These are phyloP conservation scores for Sarcophaga subvicina DNA, from an alignment of 2,888 invertebrate species.

Conservation along the genomic window DNA sequence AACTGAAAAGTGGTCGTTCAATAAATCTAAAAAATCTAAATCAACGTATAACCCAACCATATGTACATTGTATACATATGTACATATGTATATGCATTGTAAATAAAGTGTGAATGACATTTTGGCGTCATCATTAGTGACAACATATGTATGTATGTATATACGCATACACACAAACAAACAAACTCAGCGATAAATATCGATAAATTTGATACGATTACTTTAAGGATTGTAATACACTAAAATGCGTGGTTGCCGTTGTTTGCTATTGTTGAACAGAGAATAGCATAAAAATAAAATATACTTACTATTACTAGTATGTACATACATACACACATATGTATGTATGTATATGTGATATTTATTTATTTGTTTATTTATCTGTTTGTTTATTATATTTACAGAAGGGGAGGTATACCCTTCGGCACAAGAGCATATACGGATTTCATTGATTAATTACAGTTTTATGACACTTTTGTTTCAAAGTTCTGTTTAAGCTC, in stretches of 20 bases:
- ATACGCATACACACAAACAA: background rate
- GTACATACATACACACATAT: too few species aligned
- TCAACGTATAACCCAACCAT: background rate
- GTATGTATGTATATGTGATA: too few species aligned
- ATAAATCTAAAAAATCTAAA: slow-evolving; percentile 38
- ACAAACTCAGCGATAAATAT: slow-evolving; percentile 26
- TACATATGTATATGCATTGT: background rate
- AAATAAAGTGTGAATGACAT: slow-evolving; percentile 66
- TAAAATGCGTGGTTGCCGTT: slow-evolving; percentile 45
- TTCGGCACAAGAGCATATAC: too few species aligned
- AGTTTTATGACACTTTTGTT: too few species aligned
- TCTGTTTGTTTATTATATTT: background rate
- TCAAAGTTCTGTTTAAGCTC: too few species aligned
- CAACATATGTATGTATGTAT: background rate
- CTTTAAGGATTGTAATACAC: slow-evolving; percentile 41
- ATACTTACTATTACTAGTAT: too few species aligned
- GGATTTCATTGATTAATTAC: too few species aligned
- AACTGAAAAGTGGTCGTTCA: too few species aligned
- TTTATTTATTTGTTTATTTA: too few species aligned
- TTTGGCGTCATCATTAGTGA: slow-evolving; percentile 50
- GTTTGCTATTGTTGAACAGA: background rate
- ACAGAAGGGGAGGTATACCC: slow-evolving; percentile 35
- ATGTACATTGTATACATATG: background rate
- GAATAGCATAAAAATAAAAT: too few species aligned
- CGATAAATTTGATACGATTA: slow-evolving; percentile 45